Evolutionary conservation across 2,797 vertebrate species (phyloP).

Genomic region (Brachyrhaphis roseni): DNA sequence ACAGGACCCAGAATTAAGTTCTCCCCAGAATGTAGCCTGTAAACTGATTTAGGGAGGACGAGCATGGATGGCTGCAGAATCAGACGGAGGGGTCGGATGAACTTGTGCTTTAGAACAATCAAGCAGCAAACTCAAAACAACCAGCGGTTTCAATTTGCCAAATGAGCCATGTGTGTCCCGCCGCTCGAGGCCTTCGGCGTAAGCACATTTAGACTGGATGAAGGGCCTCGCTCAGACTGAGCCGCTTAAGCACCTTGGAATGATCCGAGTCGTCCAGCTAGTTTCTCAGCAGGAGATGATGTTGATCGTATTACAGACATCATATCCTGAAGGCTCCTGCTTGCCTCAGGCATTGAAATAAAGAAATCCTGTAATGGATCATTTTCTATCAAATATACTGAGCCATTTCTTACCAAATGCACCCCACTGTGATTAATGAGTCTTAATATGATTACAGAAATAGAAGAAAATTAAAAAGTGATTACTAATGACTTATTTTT

Average conservation of each 20-base stretch:
- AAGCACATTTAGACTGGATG: slow-evolving; percentile 39
- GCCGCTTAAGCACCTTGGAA: slow-evolving; percentile 28
- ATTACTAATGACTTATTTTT: background rate
- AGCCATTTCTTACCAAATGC: background rate
- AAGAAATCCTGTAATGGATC: background rate
- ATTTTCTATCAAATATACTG: slow-evolving; percentile 2
- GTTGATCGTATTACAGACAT: slow-evolving; percentile 5
- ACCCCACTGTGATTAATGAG: slow-evolving; percentile 3
- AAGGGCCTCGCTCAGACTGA: slow-evolving; percentile 11
- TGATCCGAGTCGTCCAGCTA: slow-evolving; percentile 26
- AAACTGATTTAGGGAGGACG: slow-evolving; percentile 25
- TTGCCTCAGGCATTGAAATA: background rate
- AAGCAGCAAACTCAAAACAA: slow-evolving; percentile 32
- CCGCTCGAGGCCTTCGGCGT: slow-evolving; percentile 32
- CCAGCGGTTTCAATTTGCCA: slow-evolving; percentile 42
- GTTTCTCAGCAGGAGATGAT: background rate
- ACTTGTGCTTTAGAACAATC: slow-evolving; percentile 40
- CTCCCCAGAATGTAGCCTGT: slow-evolving; percentile 17
- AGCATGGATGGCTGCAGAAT: slow-evolving; percentile 13
- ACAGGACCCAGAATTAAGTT: slow-evolving; percentile 43
- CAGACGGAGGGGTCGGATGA: background rate
- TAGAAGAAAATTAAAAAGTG: background rate
- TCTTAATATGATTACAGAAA: background rate
- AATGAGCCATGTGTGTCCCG: slow-evolving; percentile 49
- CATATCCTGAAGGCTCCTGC: background rate